Evolutionary conservation across 1,140 invertebrate species (phyloP).

Genomic region (Helicoverpa armigera): DNA sequence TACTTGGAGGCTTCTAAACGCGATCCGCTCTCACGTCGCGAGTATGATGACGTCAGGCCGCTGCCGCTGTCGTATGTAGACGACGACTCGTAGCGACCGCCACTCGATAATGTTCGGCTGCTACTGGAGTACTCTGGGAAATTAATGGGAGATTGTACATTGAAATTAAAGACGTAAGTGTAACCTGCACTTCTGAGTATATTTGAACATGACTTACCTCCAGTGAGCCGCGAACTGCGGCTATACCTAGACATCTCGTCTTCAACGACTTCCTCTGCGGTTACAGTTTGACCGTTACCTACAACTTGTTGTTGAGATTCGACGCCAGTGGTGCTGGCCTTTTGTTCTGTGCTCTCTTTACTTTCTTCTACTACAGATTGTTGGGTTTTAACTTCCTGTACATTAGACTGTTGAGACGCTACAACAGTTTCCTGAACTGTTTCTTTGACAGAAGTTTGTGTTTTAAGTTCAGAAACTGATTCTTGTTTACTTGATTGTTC

Average conservation of each 20-base stretch:
- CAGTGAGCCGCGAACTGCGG: conserved; percentile 87
- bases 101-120: conserved; percentile 83
- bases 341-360: conserved; percentile 55
- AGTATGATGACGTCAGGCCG: conserved; percentile 69
- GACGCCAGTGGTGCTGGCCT: conserved; percentile 54
- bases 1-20: conserved; percentile 71
- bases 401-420: conserved; percentile 50
- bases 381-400: conserved; percentile 45
- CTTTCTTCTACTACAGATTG: conserved; percentile 60
- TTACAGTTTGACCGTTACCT: conserved; percentile 75
- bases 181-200: too few species aligned
- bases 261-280: conserved; percentile 79
- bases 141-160: too few species aligned
- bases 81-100: conserved; percentile 85
- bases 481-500: conserved; percentile 35
- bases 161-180: too few species aligned
- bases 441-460: conserved; percentile 37
- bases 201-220: conserved; percentile 80
- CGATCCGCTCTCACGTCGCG: conserved; percentile 77
- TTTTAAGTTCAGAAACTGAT: conserved; percentile 43
- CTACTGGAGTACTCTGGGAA: conserved; percentile 88
- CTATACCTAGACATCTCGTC: conserved; percentile 88
- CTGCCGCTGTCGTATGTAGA: conserved; percentile 70
- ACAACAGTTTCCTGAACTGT: conserved; percentile 32
- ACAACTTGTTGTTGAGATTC: conserved; percentile 54